Evolutionary conservation across 1,140 invertebrate genomes (phyloP), one percentile per base, ranked within the genome.

Genomic region (Brachionus rubens): DNA sequence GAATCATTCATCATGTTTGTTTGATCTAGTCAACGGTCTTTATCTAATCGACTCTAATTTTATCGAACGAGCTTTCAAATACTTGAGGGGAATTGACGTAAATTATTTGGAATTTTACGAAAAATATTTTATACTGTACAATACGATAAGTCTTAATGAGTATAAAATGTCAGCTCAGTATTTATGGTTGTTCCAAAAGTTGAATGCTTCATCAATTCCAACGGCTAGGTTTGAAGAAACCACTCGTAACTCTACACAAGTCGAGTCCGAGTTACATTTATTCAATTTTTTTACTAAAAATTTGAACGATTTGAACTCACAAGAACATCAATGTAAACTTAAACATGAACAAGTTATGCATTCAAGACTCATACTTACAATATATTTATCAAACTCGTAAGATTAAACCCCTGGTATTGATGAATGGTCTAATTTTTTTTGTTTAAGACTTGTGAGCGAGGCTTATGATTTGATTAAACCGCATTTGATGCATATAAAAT

Each of bases 91-190:
- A 36, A 65, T 43, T 10, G 59, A 65, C 24, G 19, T 65, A 16
- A 65, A 65, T 24, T 65, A 65, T 2, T 28, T 65, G 59, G 36
- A 65, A 24, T 65, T 65, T 43, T 65, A 65, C 7, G 59, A 65
- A 28, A 65, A 65, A 24, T 65, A 65, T 24, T 65, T 65, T 14
- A 65, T 65, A 14, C 12, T 65, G 10, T 65, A 65, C 36, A 65
- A 65, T 6, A 43, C 59, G 12, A 36, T n/a, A 4, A 41, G 40
- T 46, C 28, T 65, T 19, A 28, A 41, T n/a, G 59, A 65, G 2
- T 65, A 41, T 3, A 65, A 65, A 43, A 65, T 65, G 14, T 36
- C 59, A 9, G 59, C 4, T 24, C 36, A 65, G 16, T 65, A 65
- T 43, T 24, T 65, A 41, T 65, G 59, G 59, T 9, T 65, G 1